Conservation (phyloP, 2,797 vertebrate genomes). For the Myoxocephalus aenaeus region DNA sequence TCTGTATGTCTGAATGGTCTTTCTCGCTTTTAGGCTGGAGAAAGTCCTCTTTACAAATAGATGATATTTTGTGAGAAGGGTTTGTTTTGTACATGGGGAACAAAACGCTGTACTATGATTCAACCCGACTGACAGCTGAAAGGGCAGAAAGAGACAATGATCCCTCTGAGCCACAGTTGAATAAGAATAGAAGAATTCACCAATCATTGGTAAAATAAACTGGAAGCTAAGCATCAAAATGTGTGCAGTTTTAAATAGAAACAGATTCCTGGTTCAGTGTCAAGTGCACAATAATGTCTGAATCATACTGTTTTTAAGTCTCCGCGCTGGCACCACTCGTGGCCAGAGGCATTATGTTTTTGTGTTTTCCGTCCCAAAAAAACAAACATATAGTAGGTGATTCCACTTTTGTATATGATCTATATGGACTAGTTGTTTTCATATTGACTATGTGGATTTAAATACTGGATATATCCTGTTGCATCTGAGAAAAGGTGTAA, state of each 20-base stretch:
- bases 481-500: not conserved
- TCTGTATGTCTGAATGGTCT: not conserved
- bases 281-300: not conserved
- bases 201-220: not conserved
- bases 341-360: not conserved
- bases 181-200: not conserved
- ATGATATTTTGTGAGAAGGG: not conserved
- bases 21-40: not conserved
- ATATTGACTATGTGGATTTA: not conserved
- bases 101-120: not conserved
- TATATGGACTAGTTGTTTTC: not conserved
- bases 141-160: slow-evolving; percentile 3
- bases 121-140: not conserved
- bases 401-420: not conserved
- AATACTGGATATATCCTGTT: not conserved
- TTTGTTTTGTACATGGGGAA: slow-evolving; percentile 1
- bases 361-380: not conserved
- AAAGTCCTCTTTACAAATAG: not conserved
- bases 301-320: not conserved
- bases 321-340: not conserved
- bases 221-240: not conserved
- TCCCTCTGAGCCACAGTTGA: slow-evolving; percentile 1
- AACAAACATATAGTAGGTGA: not conserved
- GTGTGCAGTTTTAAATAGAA: not conserved
- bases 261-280: not conserved